A percentile compares a stretch with the other conserved stretches of the same genome.
Conservation (phyloP, 1,140 invertebrate genomes). For the Latrodectus geometricus region DNA sequence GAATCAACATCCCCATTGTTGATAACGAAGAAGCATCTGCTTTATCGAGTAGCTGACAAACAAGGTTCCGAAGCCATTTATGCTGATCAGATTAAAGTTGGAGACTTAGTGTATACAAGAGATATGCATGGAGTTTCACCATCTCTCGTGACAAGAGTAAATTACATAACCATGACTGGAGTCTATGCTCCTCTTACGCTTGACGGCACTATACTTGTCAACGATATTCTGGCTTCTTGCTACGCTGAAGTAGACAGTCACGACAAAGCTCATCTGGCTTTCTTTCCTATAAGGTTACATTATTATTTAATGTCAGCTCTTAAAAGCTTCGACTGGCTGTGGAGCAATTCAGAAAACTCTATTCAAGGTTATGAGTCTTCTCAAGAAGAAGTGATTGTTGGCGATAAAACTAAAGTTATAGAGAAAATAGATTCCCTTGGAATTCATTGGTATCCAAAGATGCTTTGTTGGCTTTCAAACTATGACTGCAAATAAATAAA, state of each 20-base stretch:
- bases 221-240: constrained; percentile 91
- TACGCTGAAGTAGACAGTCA: constrained; percentile 92
- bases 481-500: no score
- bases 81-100: constrained; percentile 73
- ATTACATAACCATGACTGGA: constrained; percentile 77
- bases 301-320: constrained; percentile 65
- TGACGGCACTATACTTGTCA: constrained; percentile 89
- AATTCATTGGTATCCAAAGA: constrained; percentile 87
- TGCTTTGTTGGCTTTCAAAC: constrained; percentile 77
- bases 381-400: neutral
- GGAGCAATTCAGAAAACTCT: neutral
- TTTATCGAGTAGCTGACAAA: neutral
- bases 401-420: neutral
- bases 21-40: constrained; percentile 62
- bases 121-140: neutral
- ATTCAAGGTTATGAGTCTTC: neutral
- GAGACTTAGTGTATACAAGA: constrained; percentile 71
- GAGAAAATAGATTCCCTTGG: constrained; percentile 69
- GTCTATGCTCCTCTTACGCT: constrained; percentile 91
- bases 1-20: constrained; percentile 85
- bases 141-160: constrained; percentile 74
- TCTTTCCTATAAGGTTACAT: constrained; percentile 80
- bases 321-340: constrained; percentile 10
- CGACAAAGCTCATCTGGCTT: constrained; percentile 83
- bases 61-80: constrained; percentile 69